These are phyloP conservation scores for Anagrus nilaparvatae DNA, from an alignment of 1,140 invertebrate species.

Conservation along the genomic window DNA sequence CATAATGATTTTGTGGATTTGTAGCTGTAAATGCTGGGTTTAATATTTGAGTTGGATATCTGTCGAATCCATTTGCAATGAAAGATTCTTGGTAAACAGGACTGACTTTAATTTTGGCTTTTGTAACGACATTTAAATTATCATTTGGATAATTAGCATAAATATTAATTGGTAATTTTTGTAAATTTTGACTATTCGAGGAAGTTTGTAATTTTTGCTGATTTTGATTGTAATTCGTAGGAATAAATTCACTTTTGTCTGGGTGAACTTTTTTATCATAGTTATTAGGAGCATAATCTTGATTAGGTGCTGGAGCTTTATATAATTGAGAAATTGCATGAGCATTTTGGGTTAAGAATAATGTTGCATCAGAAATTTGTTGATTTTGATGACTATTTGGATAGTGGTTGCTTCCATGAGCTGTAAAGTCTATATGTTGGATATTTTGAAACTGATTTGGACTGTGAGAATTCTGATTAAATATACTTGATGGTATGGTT, in stretches of 20 bases:
- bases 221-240: too few relatives aligned
- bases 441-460: constrained; percentile 7
- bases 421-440: background rate
- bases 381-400: constrained; percentile 15
- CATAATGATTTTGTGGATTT: too few relatives aligned
- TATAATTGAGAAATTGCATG: constrained; percentile 36
- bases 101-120: too few relatives aligned
- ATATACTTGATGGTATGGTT: background rate
- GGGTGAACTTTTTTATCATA: constrained; percentile 24
- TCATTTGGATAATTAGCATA: too few relatives aligned
- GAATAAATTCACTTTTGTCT: constrained; percentile 14
- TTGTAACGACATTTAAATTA: too few relatives aligned
- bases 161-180: too few relatives aligned
- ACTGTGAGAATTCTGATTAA: background rate
- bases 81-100: too few relatives aligned
- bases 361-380: constrained; percentile 34
- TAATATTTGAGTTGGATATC: too few relatives aligned
- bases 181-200: too few relatives aligned
- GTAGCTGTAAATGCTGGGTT: too few relatives aligned
- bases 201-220: too few relatives aligned
- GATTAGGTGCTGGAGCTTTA: constrained; percentile 24
- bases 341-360: constrained; percentile 34
- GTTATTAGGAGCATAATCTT: constrained; percentile 30
- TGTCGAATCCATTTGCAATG: too few relatives aligned
- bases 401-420: constrained; percentile 18